Base-by-base conservation (phyloP, 2,888 invertebrate genomes). In the Molanna angustata region DNA sequence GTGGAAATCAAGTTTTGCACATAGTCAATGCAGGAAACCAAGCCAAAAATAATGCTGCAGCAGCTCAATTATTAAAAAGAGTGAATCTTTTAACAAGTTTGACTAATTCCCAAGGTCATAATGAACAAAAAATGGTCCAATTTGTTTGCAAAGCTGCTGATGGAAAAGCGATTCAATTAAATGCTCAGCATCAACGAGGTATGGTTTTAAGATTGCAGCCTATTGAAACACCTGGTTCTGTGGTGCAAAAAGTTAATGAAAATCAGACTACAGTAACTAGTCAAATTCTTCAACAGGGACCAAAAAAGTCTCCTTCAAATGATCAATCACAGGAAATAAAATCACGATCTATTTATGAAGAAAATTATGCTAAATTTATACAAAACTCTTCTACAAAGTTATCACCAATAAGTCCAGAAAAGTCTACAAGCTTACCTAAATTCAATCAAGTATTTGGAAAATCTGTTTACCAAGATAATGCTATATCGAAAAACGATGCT, bases 381-480 rank as follows among this genome's bases (percentile, higher is more conserved):
- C 78, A 80, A 62, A 72, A 68, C 50, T 68, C 72, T 0, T 67
- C 70, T 21, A 66, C 64, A 31, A 73, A 73, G 63, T 63, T 67
- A 17, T 47, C 65, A 7, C 58, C 62, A 0, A 61, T 63, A 42
- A 63, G 62, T 43, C 61, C 67, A 33, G 80, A 80, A 63, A 74
- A 76, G 62, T 66, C 72, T 4, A 76, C 77, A 7, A 75, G 79
- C 48, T 70, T 88, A 54, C 88, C 88, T 2, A 88, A 88, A 68
- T 88, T 88, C 65, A 86, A 87, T 64, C 88, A 88, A 69, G 88
- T 86, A 0, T 88, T 88, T 66, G 86, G 88, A 1, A 87, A 87
- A 68, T 81, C 84, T 40, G 82, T 84, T 39, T 86, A 78, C 64
- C 80, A 74, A 67, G 76, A 77, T 37, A 69, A 66, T 16, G 48